These are phyloP conservation scores for Pogonomyrmex californicus DNA, from an alignment of 1,140 invertebrate genomes.

Conservation along the genomic window DNA sequence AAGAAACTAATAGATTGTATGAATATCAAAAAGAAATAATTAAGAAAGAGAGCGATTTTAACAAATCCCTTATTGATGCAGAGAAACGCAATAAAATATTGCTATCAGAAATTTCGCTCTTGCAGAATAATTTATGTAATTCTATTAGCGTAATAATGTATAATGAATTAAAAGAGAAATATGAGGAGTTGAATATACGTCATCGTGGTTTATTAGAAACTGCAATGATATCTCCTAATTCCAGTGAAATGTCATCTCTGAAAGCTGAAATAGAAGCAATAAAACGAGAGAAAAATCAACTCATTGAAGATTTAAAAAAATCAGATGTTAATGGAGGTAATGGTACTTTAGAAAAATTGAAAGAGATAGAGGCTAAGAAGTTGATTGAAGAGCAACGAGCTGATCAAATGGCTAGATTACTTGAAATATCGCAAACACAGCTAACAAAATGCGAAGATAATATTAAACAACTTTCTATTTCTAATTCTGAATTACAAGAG, in stretches of 20 bases:
- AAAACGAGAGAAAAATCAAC: slow-evolving; percentile 79
- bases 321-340: not conserved
- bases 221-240: slow-evolving; percentile 65
- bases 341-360: slow-evolving; percentile 50
- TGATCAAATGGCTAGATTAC: slow-evolving; percentile 77
- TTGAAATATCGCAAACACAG: slow-evolving; percentile 84
- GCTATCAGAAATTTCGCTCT: slow-evolving; percentile 73
- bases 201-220: slow-evolving; percentile 79
- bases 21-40: slow-evolving; percentile 79
- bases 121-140: slow-evolving; percentile 80
- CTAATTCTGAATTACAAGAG: slow-evolving; percentile 83
- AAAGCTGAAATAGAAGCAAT: slow-evolving; percentile 74
- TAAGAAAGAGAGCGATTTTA: slow-evolving; percentile 76
- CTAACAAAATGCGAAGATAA: slow-evolving; percentile 83
- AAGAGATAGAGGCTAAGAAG: slow-evolving; percentile 74
- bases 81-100: slow-evolving; percentile 78
- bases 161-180: slow-evolving; percentile 81
- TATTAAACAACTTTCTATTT: slow-evolving; percentile 77
- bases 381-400: slow-evolving; percentile 83
- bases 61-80: slow-evolving; percentile 78
- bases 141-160: slow-evolving; percentile 77
- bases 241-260: slow-evolving; percentile 63
- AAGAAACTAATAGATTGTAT: slow-evolving; percentile 79
- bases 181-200: slow-evolving; percentile 81
- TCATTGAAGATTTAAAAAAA: slow-evolving; percentile 63